Conservation (phyloP, 2,888 invertebrate species). For the Gymnosoma rotundatum region DNA sequence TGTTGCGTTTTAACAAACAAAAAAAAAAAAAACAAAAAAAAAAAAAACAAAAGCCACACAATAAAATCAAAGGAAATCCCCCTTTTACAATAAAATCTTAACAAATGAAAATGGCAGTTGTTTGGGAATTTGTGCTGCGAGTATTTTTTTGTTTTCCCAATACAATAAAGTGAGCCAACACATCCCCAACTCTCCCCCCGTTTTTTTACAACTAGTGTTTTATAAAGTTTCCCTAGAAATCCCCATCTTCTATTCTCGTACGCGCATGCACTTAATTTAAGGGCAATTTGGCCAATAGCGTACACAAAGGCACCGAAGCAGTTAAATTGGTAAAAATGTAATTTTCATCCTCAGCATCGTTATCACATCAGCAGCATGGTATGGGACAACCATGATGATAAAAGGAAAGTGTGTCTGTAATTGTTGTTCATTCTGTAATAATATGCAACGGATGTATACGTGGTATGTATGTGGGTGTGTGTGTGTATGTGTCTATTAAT, state of each 20-base stretch:
- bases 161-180: slow-evolving; percentile 34
- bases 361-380: slow-evolving; percentile 25
- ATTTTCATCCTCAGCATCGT: slow-evolving; percentile 45
- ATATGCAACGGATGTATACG: slow-evolving; percentile 67
- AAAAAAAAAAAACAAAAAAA: not conserved
- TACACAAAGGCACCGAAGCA: slow-evolving; percentile 70
- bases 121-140: slow-evolving; percentile 64
- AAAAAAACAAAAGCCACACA: slow-evolving; percentile 63
- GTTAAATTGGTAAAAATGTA: slow-evolving; percentile 68
- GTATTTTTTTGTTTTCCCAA: slow-evolving; percentile 50
- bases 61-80: slow-evolving; percentile 72
- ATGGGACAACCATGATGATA: not conserved
- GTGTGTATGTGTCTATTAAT: slow-evolving; percentile 66
- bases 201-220: not conserved
- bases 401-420: slow-evolving; percentile 34
- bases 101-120: slow-evolving; percentile 72
- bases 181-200: slow-evolving; percentile 1
- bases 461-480: slow-evolving; percentile 31
- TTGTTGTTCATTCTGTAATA: slow-evolving; percentile 39
- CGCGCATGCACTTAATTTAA: slow-evolving; percentile 72
- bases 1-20: slow-evolving; percentile 7
- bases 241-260: slow-evolving; percentile 45
- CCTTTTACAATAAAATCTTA: slow-evolving; percentile 69
- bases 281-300: slow-evolving; percentile 73
- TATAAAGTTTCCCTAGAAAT: slow-evolving; percentile 38